These are phyloP conservation scores for Dichetophora obliterata DNA, from an alignment of 2,888 invertebrate genomes.

Conservation along the genomic window DNA sequence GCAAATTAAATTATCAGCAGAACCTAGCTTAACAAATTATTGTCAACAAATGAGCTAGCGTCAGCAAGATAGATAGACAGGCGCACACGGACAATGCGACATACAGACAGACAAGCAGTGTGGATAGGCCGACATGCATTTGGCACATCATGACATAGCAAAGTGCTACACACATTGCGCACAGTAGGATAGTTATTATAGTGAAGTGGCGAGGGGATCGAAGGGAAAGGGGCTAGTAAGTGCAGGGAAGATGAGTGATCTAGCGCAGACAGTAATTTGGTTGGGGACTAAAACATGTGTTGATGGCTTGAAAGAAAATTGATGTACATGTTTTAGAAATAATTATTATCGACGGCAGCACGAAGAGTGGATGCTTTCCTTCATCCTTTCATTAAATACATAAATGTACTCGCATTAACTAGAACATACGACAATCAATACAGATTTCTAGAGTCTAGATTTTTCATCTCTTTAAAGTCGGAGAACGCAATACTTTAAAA, in stretches of 20 bases:
- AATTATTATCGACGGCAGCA: constrained; percentile 47
- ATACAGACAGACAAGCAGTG: no score
- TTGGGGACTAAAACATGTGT: constrained; percentile 55
- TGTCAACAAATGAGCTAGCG: constrained; percentile 55
- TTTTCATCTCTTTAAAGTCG: no score
- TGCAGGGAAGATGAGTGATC: no score
- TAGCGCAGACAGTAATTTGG: not conserved
- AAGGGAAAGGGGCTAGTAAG: not conserved
- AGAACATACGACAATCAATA: no score
- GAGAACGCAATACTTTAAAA: no score
- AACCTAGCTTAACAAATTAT: constrained; percentile 60
- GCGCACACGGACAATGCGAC: no score
- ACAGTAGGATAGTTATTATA: not conserved
- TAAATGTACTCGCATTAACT: no score
- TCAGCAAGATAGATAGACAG: not conserved
- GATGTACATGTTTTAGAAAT: no score
- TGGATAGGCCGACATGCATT: not conserved
- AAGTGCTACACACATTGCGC: not conserved
- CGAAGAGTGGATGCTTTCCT: no score
- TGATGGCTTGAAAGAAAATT: constrained; percentile 51
- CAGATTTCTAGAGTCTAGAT: no score
- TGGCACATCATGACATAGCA: not conserved
- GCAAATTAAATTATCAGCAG: constrained; percentile 65
- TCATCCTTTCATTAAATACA: no score
- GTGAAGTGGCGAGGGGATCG: not conserved